Evolutionary conservation across 2,888 invertebrate genomes (phyloP).

Genomic region (Mayetiola destructor): DNA sequence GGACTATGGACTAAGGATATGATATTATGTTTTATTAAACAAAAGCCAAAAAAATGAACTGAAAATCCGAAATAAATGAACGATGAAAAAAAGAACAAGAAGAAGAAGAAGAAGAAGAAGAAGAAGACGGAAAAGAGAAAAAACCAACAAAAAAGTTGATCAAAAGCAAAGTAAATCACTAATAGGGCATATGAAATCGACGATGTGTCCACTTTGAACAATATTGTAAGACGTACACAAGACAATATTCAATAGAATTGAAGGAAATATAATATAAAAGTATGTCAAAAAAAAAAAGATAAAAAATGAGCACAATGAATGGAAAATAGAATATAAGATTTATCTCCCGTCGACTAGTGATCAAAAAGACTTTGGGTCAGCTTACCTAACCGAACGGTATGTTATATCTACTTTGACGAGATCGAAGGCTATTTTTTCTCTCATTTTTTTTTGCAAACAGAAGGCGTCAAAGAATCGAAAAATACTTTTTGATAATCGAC

Average conservation of each 20-base stretch:
- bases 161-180: not conserved
- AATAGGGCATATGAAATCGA: conserved; percentile 8
- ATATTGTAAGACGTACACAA: not conserved
- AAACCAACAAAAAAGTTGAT: conserved; percentile 7
- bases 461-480: conserved; percentile 3
- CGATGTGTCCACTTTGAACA: conserved; percentile 2
- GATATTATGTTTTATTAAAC: not conserved
- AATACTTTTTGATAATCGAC: too few species aligned
- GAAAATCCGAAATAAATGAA: too few species aligned
- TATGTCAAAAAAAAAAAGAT: not conserved
- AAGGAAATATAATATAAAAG: not conserved
- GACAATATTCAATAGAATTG: not conserved
- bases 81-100: too few species aligned
- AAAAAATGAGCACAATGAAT: not conserved
- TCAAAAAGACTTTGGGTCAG: conserved; percentile 8
- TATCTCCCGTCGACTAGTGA: conserved; percentile 3
- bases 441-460: conserved; percentile 1
- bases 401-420: too few species aligned
- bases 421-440: conserved; percentile 3
- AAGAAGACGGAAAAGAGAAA: not conserved
- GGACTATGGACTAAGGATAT: not conserved
- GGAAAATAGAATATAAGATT: not conserved
- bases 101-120: too few species aligned
- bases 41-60: too few species aligned
- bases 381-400: conserved; percentile 5